phyloP scores from a whole-genome alignment of 2,888 invertebrate genomes.

The Orthonevra nobilis region DNA sequence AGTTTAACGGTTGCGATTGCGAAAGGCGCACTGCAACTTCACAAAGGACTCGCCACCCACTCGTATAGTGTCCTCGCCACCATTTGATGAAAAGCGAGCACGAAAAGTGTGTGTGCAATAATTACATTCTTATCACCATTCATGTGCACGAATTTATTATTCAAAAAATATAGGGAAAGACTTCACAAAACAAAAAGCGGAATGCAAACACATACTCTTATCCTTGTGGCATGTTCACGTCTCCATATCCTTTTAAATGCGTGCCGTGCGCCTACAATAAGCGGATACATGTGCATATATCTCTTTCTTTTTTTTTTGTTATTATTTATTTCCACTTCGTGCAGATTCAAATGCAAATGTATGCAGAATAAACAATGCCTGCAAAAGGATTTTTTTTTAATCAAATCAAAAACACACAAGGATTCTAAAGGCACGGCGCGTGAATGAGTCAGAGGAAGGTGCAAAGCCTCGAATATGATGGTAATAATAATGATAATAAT shows the following conservation, averaged over 20 bases:
- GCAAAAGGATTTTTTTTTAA: slow-evolving; percentile 52
- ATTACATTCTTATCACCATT: slow-evolving; percentile 63
- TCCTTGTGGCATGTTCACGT: slow-evolving; percentile 5
- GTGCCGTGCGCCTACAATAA: slow-evolving; percentile 8
- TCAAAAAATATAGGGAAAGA: slow-evolving; percentile 10
- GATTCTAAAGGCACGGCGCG: background rate
- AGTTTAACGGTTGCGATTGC: slow-evolving; percentile 35
- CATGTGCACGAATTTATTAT: slow-evolving; percentile 50
- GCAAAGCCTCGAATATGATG: slow-evolving; percentile 47
- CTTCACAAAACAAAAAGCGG: slow-evolving; percentile 35
- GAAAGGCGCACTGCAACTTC: no score
- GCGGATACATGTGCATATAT: slow-evolving; percentile 2
- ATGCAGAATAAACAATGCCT: slow-evolving; percentile 50
- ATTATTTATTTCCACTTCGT: slow-evolving; percentile 35
- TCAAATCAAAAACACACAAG: slow-evolving; percentile 5
- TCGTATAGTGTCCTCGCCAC: background rate
- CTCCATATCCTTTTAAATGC: slow-evolving; percentile 24
- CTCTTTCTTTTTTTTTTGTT: no score
- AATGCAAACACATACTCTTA: slow-evolving; percentile 20
- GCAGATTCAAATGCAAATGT: slow-evolving; percentile 48
- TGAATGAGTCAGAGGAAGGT: background rate
- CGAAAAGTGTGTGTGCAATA: slow-evolving; percentile 34
- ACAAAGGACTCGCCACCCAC: no score
- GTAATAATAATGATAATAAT: slow-evolving; percentile 62
- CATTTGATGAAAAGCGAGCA: background rate